Base-by-base conservation (phyloP, 2,888 invertebrate genomes). In the Athalia circularis region DNA sequence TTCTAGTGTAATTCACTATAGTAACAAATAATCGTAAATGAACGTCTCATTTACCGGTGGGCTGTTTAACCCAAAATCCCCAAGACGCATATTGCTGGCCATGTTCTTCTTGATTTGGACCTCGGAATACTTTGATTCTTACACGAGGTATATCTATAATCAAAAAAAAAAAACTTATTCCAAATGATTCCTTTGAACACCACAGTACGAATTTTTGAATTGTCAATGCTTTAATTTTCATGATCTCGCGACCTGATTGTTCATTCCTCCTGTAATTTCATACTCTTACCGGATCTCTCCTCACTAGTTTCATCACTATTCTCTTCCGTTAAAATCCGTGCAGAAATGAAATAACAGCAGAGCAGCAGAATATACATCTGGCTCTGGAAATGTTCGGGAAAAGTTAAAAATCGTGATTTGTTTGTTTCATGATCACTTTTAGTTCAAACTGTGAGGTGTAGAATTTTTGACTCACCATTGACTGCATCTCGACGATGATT, bases 21-120 rank as follows among this genome's bases (percentile, higher is more conserved):
- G 8, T 54, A 7, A 59, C 59, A 13, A 72, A 72, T 68, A 29
- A 13, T 59, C 52, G 5, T 52, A 11, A 68, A 11, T 45, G 7
- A 47, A 57, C 8, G 15, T 59, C 47, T 43, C 50, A 78, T 64
- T 57, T 64, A 4, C 74, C 54, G 43, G 82, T 83, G 2, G 90
- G 90, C 77, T 89, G 89, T 77, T 85, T 87, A 72, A 90, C 84
- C 89, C 89, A 90, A 80, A 85, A 90, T 78, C 90, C 90, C 89
- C 90, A 90, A 52, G 86, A 86, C 5, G 87, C 85, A 72, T 86
- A 90, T 13, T 78, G 72, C 77, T 86, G 82, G 3, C 88, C 90
- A 78, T 88, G 79, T 77, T 83, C 82, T 80, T 87, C 85, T 65
- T 85, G 82, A 52, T 80, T 85, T 15, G 84, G 86, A n/a, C 88